Percentiles rank a stretch among this genome's conserved stretches.
phyloP scores from a whole-genome alignment of 1,140 invertebrate species.

The Drosophila neocordata region DNA sequence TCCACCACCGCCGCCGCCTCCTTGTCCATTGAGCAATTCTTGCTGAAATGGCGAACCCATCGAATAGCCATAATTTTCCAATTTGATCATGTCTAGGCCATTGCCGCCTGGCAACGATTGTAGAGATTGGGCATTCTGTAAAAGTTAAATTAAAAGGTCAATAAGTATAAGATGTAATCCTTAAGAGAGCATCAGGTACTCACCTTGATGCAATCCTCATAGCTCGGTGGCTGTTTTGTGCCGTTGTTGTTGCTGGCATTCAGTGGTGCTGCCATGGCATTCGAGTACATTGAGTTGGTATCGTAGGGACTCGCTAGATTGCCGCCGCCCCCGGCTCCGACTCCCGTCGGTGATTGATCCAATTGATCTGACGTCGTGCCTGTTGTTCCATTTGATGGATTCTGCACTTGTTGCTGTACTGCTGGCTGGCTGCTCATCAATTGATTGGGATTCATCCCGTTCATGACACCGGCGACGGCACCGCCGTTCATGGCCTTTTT shows the following conservation, averaged over 20 bases:
- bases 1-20: constrained; percentile 52
- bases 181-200: background rate
- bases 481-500: constrained; percentile 76
- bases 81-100: constrained; percentile 80
- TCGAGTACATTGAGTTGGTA: constrained; percentile 90
- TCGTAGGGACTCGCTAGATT: constrained; percentile 90
- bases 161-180: background rate
- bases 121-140: constrained; percentile 84
- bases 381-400: constrained; percentile 85
- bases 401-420: constrained; percentile 28
- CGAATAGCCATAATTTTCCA: constrained; percentile 84
- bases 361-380: background rate
- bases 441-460: constrained; percentile 68
- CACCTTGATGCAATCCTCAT: constrained; percentile 94
- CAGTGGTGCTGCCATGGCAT: constrained; percentile 87
- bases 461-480: constrained; percentile 22
- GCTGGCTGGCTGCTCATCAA: constrained; percentile 36
- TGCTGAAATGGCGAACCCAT: constrained; percentile 86
- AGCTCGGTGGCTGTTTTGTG: constrained; percentile 90
- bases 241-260: constrained; percentile 84
- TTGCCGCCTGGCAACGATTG: constrained; percentile 74
- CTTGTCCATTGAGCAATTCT: constrained; percentile 85
- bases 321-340: constrained; percentile 84
- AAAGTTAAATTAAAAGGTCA: background rate
- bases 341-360: background rate